Conservation (phyloP, 2,797 vertebrate species). For the Tauraco hartlaubi region DNA sequence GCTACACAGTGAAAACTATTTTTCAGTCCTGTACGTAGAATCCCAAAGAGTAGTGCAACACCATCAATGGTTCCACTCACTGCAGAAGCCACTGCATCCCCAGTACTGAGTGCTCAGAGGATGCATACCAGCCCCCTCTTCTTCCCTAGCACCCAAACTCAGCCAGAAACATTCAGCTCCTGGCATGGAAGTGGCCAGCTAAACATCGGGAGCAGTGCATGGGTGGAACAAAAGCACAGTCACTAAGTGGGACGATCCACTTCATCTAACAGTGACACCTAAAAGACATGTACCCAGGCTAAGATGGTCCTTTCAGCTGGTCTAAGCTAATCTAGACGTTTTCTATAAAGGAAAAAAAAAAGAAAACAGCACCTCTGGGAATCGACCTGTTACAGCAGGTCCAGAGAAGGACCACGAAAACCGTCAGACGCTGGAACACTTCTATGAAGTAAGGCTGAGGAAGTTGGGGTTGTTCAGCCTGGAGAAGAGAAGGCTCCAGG, state of each 20-base stretch:
- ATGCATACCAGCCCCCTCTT: fast-evolving
- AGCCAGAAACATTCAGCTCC: background rate
- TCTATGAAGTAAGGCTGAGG: background rate
- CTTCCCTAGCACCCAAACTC: background rate
- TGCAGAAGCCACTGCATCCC: background rate
- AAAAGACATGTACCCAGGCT: background rate
- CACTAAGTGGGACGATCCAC: background rate
- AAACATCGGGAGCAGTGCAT: background rate
- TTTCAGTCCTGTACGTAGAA: background rate
- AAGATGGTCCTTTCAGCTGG: background rate
- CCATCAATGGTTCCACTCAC: background rate
- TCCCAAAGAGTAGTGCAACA: background rate
- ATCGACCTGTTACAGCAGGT: background rate
- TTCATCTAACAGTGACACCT: background rate
- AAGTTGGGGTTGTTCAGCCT: background rate
- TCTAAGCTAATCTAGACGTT: background rate
- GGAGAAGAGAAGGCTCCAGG: background rate
- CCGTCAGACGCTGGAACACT: background rate
- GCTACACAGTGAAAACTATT: background rate
- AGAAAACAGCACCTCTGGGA: background rate
- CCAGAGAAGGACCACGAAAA: background rate
- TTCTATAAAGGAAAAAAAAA: background rate
- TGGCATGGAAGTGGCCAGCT: background rate
- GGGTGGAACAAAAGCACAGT: background rate
- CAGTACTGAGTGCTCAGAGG: background rate